These are phyloP conservation scores for Pseudomyrmex dendroicus DNA, from an alignment of 1,140 invertebrate genomes.

Conservation along the genomic window DNA sequence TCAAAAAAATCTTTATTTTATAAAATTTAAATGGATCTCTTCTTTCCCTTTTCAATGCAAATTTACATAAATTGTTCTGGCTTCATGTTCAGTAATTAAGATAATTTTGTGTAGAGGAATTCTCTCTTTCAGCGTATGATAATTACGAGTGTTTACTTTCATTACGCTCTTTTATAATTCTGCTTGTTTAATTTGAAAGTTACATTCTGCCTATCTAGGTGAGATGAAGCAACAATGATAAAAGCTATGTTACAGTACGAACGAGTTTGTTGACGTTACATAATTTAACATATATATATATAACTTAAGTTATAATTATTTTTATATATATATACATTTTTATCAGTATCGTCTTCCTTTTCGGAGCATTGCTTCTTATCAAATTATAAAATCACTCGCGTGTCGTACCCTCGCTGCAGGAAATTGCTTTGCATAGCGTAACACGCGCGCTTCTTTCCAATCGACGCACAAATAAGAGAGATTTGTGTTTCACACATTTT, in stretches of 20 bases:
- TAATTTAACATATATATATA: slow-evolving; percentile 4
- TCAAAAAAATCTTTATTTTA: neutral
- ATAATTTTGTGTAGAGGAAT: slow-evolving; percentile 20
- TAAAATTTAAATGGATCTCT: too few relatives aligned
- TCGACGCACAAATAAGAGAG: slow-evolving; percentile 1
- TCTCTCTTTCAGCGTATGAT: slow-evolving; percentile 20
- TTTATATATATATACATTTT: neutral
- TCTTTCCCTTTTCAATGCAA: neutral
- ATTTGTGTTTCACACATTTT: neutral
- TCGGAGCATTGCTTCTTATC: neutral
- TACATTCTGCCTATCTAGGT: neutral
- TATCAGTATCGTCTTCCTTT: slow-evolving; percentile 4
- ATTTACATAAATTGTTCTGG: neutral
- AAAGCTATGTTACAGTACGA: neutral
- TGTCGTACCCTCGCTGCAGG: slow-evolving; percentile 13
- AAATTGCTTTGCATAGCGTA: slow-evolving; percentile 35
- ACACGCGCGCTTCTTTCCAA: slow-evolving; percentile 18
- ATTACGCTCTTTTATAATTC: slow-evolving; percentile 23
- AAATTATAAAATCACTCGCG: slow-evolving; percentile 20
- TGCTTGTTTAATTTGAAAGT: neutral
- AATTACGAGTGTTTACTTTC: slow-evolving; percentile 25
- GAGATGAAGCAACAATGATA: neutral
- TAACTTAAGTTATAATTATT: neutral
- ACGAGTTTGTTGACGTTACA: neutral
- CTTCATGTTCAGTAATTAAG: slow-evolving; percentile 29